Evolutionary conservation across 2,113 vertebrate genomes (phyloP).

Genomic region (Microcebus griseorufus): DNA sequence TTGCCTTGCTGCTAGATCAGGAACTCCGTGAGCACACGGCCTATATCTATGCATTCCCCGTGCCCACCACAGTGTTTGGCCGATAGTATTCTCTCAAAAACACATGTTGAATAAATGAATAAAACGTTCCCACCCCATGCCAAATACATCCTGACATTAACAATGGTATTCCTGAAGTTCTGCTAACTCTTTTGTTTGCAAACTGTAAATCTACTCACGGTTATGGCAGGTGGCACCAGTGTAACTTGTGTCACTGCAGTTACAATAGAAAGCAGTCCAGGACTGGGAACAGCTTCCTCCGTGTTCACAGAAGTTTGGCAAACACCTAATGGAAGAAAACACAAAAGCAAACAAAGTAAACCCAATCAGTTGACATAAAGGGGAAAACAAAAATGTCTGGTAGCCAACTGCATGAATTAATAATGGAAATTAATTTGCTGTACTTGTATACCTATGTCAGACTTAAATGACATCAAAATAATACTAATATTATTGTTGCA

Average conservation of each 20-base stretch:
- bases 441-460: neutral
- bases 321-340: conserved; percentile 87
- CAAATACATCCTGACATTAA: neutral
- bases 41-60: fast-evolving
- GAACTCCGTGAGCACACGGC: neutral
- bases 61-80: neutral
- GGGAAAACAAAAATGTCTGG: neutral
- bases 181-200: neutral
- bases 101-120: neutral
- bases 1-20: neutral
- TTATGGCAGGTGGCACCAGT: conserved; percentile 92
- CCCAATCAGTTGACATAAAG: neutral
- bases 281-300: conserved; percentile 94
- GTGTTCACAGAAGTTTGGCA: conserved; percentile 97
- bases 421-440: neutral
- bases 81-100: neutral
- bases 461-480: neutral
- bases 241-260: conserved; percentile 94
- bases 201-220: conserved; percentile 88
- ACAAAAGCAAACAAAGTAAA: neutral
- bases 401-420: neutral
- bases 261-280: conserved; percentile 93
- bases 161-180: neutral
- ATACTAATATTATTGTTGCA: too few species aligned
- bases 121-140: fast-evolving